Conservation (phyloP, 2,888 invertebrate species). For the Acrocyrtus sp. region DNA sequence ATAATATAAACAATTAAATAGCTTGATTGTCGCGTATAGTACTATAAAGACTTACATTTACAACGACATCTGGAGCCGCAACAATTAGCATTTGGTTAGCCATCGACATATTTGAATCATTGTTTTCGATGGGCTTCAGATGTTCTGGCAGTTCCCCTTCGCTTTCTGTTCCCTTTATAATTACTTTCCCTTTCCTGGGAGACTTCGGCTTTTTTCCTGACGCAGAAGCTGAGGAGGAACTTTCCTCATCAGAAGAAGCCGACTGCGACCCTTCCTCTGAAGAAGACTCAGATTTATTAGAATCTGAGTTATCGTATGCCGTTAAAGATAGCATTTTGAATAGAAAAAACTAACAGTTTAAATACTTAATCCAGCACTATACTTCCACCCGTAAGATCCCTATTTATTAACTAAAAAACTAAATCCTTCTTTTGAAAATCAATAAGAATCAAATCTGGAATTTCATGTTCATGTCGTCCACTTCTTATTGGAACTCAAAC, state of each 20-base stretch:
- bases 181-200: slow-evolving; percentile 33
- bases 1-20: no score
- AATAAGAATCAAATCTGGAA: no score
- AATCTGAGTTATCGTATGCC: slow-evolving; percentile 38
- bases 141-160: slow-evolving; percentile 65
- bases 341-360: no score
- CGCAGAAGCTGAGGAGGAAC: background rate
- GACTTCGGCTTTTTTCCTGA: slow-evolving; percentile 7
- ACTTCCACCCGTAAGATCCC: no score
- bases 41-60: slow-evolving; percentile 72
- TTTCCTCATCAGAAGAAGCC: slow-evolving; percentile 6
- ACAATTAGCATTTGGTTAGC: slow-evolving; percentile 77
- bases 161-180: slow-evolving; percentile 9
- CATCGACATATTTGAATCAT: slow-evolving; percentile 70
- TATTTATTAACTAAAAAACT: no score
- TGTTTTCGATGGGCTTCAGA: slow-evolving; percentile 71
- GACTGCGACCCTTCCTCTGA: slow-evolving; percentile 11
- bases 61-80: slow-evolving; percentile 85
- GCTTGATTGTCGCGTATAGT: background rate
- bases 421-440: no score
- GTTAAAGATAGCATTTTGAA: slow-evolving; percentile 43
- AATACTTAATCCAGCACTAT: no score
- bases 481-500: no score
- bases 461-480: no score
- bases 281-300: slow-evolving; percentile 8